phyloP scores from a whole-genome alignment of 2,888 invertebrate species.

The Pyrrhia umbra region DNA sequence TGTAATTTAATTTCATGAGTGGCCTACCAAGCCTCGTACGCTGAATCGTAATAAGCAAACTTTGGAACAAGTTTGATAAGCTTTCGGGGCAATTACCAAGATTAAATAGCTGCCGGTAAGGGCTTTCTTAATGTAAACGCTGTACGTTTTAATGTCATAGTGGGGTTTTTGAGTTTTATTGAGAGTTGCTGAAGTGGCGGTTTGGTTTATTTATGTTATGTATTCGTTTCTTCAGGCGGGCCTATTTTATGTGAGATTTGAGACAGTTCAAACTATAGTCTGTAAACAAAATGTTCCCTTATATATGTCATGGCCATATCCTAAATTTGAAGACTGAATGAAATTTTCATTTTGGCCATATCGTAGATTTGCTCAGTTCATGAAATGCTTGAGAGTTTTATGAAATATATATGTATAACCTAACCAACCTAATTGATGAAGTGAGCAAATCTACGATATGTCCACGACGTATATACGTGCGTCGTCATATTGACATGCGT shows the following conservation, averaged over 20 bases:
- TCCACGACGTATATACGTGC: too few species aligned
- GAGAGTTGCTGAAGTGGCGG: constrained; percentile 22
- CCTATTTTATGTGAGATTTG: not conserved
- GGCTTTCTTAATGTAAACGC: constrained; percentile 64
- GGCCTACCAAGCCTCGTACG: constrained; percentile 75
- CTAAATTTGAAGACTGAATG: too few species aligned
- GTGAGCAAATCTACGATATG: too few species aligned
- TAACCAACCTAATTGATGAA: too few species aligned
- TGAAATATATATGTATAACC: too few species aligned
- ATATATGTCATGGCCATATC: too few species aligned
- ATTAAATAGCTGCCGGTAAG: constrained; percentile 71
- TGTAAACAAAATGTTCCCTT: too few species aligned
- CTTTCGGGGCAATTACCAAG: constrained; percentile 80
- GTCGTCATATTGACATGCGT: not conserved
- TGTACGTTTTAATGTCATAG: constrained; percentile 56
- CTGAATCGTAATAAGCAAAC: constrained; percentile 82
- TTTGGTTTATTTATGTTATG: constrained; percentile 9
- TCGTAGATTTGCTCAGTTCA: too few species aligned
- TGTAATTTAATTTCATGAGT: constrained; percentile 87
- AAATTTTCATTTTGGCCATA: too few species aligned
- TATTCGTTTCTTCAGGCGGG: not conserved
- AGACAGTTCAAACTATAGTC: too few species aligned
- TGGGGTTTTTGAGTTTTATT: constrained; percentile 49
- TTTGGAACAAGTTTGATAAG: constrained; percentile 82
- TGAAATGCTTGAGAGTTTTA: not conserved